Conservation (phyloP, 2,888 invertebrate species). For the Torymus tubicola region DNA sequence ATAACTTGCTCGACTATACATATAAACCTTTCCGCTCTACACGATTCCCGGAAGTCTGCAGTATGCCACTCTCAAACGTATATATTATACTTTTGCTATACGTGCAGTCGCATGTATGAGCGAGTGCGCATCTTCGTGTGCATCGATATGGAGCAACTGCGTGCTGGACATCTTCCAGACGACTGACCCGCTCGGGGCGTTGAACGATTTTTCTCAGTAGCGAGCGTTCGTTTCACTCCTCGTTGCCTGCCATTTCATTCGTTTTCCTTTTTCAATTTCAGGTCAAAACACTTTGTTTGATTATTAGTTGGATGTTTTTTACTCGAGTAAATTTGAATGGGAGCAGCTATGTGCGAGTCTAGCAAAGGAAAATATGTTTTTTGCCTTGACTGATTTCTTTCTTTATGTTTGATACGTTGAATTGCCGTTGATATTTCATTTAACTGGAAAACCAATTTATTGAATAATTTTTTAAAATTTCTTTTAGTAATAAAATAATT, state of each 20-base stretch:
- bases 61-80: background rate
- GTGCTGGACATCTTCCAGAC: conserved; percentile 41
- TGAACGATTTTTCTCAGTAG: conserved; percentile 21
- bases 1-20: background rate
- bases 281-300: background rate
- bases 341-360: background rate
- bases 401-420: no score
- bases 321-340: background rate
- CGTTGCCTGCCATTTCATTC: conserved; percentile 8
- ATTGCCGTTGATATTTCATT: no score
- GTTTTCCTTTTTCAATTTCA: background rate
- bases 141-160: conserved; percentile 2
- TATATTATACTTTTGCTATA: no score
- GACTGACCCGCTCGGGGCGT: conserved; percentile 11
- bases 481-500: no score
- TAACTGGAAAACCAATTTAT: no score
- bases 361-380: background rate
- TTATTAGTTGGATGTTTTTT: conserved; percentile 8
- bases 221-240: conserved; percentile 19
- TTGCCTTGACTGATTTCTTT: no score
- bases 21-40: background rate
- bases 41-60: conserved; percentile 8
- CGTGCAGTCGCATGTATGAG: no score
- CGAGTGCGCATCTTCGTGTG: no score
- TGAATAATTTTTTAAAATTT: no score